These are phyloP conservation scores for Teleiodes luculella DNA, from an alignment of 2,888 invertebrate genomes.

Conservation along the genomic window DNA sequence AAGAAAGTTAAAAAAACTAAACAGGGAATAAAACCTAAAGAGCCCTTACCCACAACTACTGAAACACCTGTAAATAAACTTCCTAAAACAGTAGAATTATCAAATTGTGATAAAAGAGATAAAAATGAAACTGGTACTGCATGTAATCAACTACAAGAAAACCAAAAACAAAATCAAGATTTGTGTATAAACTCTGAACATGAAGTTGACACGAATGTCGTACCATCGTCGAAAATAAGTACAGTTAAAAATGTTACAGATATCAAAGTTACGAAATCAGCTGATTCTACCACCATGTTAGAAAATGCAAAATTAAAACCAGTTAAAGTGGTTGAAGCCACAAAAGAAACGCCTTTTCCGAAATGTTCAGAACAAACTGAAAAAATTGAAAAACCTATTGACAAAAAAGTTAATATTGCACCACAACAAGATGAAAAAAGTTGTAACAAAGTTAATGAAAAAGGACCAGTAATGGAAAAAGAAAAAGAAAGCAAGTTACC, in stretches of 20 bases:
- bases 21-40: slow-evolving; percentile 26
- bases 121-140: neutral
- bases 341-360: neutral
- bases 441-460: slow-evolving; percentile 33
- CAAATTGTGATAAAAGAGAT: slow-evolving; percentile 17
- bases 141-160: neutral
- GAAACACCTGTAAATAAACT: neutral
- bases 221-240: neutral
- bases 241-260: neutral
- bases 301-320: neutral
- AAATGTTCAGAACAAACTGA: neutral
- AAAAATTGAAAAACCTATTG: neutral
- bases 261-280: neutral
- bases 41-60: slow-evolving; percentile 12
- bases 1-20: slow-evolving; percentile 43
- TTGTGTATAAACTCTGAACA: neutral
- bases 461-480: slow-evolving; percentile 44
- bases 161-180: neutral
- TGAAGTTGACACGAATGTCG: neutral
- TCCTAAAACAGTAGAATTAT: neutral
- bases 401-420: slow-evolving; percentile 16
- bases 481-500: slow-evolving; percentile 60
- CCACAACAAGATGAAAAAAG: slow-evolving; percentile 23
- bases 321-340: slow-evolving; percentile 6
- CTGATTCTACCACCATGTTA: neutral